phyloP scores from a whole-genome alignment of 2,797 vertebrate genomes.

The Esox masquinongy region DNA sequence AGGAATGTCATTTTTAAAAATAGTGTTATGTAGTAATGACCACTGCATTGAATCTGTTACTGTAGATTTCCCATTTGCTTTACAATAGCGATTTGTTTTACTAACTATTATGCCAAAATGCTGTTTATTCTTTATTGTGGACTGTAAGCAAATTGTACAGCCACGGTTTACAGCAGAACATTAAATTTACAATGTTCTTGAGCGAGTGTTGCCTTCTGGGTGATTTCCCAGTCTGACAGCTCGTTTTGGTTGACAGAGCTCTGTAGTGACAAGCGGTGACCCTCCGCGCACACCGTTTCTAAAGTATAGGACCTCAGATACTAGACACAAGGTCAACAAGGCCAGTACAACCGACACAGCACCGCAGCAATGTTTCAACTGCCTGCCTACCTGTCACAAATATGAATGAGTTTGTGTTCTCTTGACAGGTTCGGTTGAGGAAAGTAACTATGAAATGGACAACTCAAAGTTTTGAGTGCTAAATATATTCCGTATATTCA shows the following conservation, averaged over 20 bases:
- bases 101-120: not conserved
- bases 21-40: not conserved
- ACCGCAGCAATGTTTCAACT: not conserved
- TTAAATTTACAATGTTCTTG: not conserved
- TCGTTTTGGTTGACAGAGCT: not conserved
- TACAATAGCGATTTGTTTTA: not conserved
- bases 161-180: not conserved
- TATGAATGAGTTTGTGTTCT: not conserved
- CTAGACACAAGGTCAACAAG: constrained; percentile 1
- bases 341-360: not conserved
- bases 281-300: not conserved
- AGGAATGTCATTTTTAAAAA: not conserved
- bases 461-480: not conserved
- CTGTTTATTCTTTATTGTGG: not conserved
- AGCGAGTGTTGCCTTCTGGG: not conserved
- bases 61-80: not conserved
- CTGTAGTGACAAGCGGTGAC: not conserved
- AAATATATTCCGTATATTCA: not conserved
- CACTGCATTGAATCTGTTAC: not conserved
- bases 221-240: not conserved
- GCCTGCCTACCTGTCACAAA: not conserved
- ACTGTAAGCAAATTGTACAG: not conserved
- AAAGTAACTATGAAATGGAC: not conserved
- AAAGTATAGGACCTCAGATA: not conserved
- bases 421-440: not conserved